Conservation (phyloP, 1,140 invertebrate species). For the Pseudomyrmex flavicornis region DNA sequence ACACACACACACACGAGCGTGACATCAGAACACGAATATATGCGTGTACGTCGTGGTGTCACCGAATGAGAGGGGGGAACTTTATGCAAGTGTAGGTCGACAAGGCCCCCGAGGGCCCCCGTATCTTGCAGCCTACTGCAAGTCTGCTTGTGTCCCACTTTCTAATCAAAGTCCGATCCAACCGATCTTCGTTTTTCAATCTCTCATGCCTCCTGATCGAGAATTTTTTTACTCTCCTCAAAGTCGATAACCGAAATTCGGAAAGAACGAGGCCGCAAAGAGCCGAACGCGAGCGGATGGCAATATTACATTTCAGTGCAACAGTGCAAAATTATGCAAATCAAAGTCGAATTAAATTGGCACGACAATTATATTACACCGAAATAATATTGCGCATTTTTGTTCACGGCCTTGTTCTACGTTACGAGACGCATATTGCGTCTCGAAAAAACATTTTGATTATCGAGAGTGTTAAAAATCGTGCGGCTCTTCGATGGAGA, state of each 20-base stretch:
- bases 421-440: no score
- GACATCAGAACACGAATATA: not conserved
- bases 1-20: not conserved
- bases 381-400: no score
- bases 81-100: constrained; percentile 77
- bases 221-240: no score
- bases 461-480: constrained; percentile 8
- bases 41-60: not conserved
- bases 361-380: no score
- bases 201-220: not conserved
- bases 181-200: constrained; percentile 45
- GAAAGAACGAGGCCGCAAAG: no score
- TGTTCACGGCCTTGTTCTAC: no score
- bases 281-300: no score
- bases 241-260: no score
- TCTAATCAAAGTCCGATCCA: constrained; percentile 81
- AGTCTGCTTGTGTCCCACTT: constrained; percentile 81
- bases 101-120: constrained; percentile 73
- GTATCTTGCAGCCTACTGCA: constrained; percentile 73
- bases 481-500: not conserved
- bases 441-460: not conserved
- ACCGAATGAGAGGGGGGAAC: constrained; percentile 15
- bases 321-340: no score
- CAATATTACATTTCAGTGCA: no score
- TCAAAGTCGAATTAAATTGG: no score